Base-by-base conservation (phyloP, 2,888 invertebrate species). In the Zygaena filipendulae region DNA sequence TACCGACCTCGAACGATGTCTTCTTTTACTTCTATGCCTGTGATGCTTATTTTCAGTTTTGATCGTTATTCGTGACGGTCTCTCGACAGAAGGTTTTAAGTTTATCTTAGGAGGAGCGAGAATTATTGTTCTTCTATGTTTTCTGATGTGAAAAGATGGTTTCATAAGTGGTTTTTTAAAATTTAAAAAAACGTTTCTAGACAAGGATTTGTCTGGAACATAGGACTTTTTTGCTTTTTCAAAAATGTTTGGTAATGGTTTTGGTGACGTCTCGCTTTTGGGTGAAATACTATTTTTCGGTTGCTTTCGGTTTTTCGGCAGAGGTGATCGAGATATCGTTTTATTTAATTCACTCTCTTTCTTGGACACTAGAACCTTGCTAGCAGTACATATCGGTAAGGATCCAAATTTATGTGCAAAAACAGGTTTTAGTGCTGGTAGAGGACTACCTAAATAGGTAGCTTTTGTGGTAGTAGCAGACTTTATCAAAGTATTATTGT, bases 91-190 rank as follows among this genome's bases (percentile, higher is more conserved):
- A n/a, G 72, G 66, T 48, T 69, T 72, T 23, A 77, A 53, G 42
- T 77, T 72, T 14, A 77, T 77, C 54, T 75, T 79, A 10, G 77
- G 72, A 8, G 80, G 77, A 7, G 79, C 74, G 26, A 80, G 52
- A 16, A 79, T 72, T 9, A 80, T 70, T 46, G 84, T 80, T 45
- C 82, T 66, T 54, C 83, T 80, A 38, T 83, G 82, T 59, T 81
- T 82, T 68, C 69, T 85, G 43, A 56, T 74, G 47, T 63, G 79
- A 40, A 68, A 69, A n/a, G 68, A 56, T 3, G 70, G 69, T 35
- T 66, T 77, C 18, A 71, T 44, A 24, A 60, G 56, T n/a, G 71
- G 61, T 44, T 72, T 80, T 39, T 71, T 80, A 30, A 77, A 64
- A 43, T 69, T 80, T 3, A 81, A 50, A 48, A 81, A 81, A 4